A percentile compares a stretch with the other conserved stretches of the same genome.
Conservation (phyloP, 1,140 invertebrate genomes). For the Diuraphis noxia region DNA sequence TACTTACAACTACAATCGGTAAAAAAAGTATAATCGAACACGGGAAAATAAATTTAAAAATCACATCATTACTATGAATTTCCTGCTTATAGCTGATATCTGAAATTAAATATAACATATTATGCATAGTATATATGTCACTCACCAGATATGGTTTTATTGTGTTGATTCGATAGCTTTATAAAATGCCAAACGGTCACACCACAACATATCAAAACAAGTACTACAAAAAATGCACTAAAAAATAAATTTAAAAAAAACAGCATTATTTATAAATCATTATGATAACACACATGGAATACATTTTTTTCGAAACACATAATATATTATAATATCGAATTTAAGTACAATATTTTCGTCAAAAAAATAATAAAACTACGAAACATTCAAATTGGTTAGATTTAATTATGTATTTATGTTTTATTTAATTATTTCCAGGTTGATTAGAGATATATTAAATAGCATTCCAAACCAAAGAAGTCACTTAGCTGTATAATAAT, state of each 20-base stretch:
- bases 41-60: background rate
- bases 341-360: background rate
- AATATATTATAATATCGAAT: background rate
- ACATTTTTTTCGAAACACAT: background rate
- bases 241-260: too few relatives aligned
- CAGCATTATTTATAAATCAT: too few relatives aligned
- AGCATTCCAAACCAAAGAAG: background rate
- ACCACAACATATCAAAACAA: too few relatives aligned
- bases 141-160: too few relatives aligned
- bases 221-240: too few relatives aligned
- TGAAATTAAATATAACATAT: background rate
- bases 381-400: background rate
- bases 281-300: too few relatives aligned
- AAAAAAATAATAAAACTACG: background rate
- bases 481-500: background rate
- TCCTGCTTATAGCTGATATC: background rate
- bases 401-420: background rate
- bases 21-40: background rate
- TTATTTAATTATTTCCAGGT: background rate
- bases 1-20: background rate
- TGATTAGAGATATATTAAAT: background rate
- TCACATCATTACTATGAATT: background rate
- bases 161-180: too few relatives aligned
- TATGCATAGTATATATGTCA: too few relatives aligned
- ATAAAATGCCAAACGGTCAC: too few relatives aligned